These are phyloP conservation scores for Solenodon paradoxus DNA, from an alignment of 2,113 vertebrate species.

Conservation along the genomic window DNA sequence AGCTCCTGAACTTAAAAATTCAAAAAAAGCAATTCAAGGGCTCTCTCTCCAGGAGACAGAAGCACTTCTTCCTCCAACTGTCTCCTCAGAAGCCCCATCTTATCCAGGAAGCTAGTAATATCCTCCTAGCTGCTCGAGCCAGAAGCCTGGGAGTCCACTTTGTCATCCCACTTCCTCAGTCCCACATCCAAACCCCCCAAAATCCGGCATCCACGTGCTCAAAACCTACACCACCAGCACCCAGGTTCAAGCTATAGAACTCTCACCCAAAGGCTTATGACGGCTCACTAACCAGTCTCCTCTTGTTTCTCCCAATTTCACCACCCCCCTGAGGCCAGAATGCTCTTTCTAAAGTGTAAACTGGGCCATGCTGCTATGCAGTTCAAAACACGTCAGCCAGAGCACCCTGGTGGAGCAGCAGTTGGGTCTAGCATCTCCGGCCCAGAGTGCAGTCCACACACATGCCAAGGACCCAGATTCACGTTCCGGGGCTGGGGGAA, in stretches of 20 bases:
- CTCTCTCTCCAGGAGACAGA: neutral
- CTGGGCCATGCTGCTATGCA: neutral
- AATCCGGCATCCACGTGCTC: neutral
- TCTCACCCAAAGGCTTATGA: neutral
- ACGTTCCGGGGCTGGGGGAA: too few species aligned
- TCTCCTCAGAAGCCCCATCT: neutral
- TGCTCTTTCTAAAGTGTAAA: neutral
- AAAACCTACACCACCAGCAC: neutral
- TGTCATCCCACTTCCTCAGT: neutral
- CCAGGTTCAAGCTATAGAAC: neutral
- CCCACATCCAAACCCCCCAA: neutral
- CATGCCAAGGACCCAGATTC: too few species aligned
- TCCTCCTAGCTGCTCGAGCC: neutral
- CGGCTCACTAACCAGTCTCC: neutral
- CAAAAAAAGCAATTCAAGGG: neutral
- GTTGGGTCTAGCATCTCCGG: too few species aligned
- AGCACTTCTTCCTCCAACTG: neutral
- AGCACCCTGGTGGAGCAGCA: too few species aligned
- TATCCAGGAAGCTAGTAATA: neutral
- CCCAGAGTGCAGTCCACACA: too few species aligned
- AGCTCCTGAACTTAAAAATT: neutral
- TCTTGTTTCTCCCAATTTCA: neutral
- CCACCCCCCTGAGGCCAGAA: neutral
- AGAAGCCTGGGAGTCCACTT: neutral
- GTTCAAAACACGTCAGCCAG: too few species aligned